Conservation (phyloP, 2,888 invertebrate genomes). For the Aporophyla lueneburgensis region DNA sequence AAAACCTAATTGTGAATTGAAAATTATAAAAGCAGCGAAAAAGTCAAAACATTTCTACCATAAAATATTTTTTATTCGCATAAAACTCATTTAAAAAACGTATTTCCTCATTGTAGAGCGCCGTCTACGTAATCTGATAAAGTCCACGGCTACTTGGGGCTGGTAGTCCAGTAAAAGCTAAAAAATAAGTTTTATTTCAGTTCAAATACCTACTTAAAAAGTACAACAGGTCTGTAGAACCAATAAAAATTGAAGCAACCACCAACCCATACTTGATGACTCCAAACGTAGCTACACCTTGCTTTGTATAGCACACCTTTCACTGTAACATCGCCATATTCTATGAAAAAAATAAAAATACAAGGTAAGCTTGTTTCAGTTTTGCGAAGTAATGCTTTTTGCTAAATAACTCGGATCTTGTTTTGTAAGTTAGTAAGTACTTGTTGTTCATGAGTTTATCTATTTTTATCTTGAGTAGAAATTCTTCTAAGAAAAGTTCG, state of each 20-base stretch:
- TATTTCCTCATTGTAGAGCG: slow-evolving; percentile 71
- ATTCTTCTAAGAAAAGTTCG: slow-evolving; percentile 8
- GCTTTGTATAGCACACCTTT: slow-evolving; percentile 8
- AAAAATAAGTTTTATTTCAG: background rate
- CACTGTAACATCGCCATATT: background rate
- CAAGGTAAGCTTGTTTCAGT: slow-evolving; percentile 63
- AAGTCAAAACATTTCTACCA: slow-evolving; percentile 48
- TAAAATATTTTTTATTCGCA: slow-evolving; percentile 67
- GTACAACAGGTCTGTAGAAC: too few relatives aligned
- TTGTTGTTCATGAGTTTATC: slow-evolving; percentile 21
- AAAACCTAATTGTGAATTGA: slow-evolving; percentile 35
- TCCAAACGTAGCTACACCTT: background rate
- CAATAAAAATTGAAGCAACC: too few relatives aligned
- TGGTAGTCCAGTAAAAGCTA: slow-evolving; percentile 8
- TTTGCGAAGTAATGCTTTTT: slow-evolving; percentile 60
- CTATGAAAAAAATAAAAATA: slow-evolving; percentile 52
- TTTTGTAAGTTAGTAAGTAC: slow-evolving; percentile 48
- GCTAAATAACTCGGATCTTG: slow-evolving; percentile 61
- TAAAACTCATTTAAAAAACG: slow-evolving; percentile 71
- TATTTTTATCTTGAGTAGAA: slow-evolving; percentile 24
- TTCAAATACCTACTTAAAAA: too few relatives aligned
- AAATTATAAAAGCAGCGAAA: slow-evolving; percentile 39
- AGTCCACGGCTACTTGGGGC: slow-evolving; percentile 50
- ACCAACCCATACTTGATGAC: too few relatives aligned
- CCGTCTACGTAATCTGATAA: slow-evolving; percentile 70